phyloP scores from a whole-genome alignment of 2,113 vertebrate species.

The Ailuropoda melanoleuca region DNA sequence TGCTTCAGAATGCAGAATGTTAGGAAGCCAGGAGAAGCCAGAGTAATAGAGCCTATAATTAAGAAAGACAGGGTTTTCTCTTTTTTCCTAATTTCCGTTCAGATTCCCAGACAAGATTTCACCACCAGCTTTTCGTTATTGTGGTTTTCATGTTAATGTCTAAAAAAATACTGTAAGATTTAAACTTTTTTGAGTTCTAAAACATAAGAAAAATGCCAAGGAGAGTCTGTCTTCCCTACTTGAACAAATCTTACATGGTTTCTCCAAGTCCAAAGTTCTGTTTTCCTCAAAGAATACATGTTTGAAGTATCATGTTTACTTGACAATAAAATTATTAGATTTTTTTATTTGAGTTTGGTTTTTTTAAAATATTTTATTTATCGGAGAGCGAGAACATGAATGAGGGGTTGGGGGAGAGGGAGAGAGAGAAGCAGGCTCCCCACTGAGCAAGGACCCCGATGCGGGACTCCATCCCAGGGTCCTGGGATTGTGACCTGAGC shows the following conservation, averaged over 20 bases:
- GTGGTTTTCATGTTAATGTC: conserved; percentile 40
- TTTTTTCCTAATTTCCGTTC: neutral
- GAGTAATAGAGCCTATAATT: neutral
- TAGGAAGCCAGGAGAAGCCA: neutral
- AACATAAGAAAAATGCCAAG: conserved; percentile 14
- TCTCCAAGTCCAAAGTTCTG: neutral
- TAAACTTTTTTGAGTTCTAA: neutral
- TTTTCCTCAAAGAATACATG: neutral
- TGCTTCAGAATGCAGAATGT: neutral
- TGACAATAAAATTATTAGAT: neutral
- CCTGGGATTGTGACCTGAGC: too few relatives aligned
- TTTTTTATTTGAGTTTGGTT: neutral
- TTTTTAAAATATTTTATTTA: neutral
- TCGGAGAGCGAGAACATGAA: neutral
- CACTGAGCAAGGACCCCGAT: too few relatives aligned
- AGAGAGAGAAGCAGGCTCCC: too few relatives aligned
- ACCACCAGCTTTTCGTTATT: conserved; percentile 40
- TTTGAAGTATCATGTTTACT: neutral
- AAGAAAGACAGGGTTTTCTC: conserved; percentile 37
- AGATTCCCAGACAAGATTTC: conserved; percentile 41
- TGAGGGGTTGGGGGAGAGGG: too few relatives aligned
- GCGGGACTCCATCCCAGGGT: too few relatives aligned
- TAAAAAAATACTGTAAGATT: neutral
- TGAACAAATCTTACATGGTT: neutral
- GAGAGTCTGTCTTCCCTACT: neutral